These are phyloP conservation scores for Drosophila carrolli DNA, from an alignment of 1,140 invertebrate genomes.

Conservation along the genomic window DNA sequence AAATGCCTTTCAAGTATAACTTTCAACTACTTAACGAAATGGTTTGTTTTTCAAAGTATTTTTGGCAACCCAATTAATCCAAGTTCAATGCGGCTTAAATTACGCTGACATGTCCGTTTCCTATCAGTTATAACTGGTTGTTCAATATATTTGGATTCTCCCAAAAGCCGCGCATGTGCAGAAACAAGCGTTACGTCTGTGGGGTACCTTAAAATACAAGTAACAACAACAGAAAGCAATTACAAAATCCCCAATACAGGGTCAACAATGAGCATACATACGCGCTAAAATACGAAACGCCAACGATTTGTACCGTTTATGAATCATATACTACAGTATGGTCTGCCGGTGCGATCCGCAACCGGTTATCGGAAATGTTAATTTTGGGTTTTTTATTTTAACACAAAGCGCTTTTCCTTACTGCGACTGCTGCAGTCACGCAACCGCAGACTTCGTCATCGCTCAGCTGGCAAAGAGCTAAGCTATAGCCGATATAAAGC, in stretches of 20 bases:
- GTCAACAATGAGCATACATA: slow-evolving; percentile 57
- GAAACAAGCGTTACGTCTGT: slow-evolving; percentile 19
- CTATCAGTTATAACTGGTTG: slow-evolving; percentile 14
- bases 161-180: slow-evolving; percentile 24
- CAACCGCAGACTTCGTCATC: slow-evolving; percentile 58
- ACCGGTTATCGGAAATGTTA: slow-evolving; percentile 70
- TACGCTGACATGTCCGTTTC: slow-evolving; percentile 11
- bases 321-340: slow-evolving; percentile 59
- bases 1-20: not conserved
- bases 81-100: slow-evolving; percentile 25
- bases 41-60: slow-evolving; percentile 2
- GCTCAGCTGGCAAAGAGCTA: slow-evolving; percentile 60
- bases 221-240: slow-evolving; percentile 40
- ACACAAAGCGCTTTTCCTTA: slow-evolving; percentile 56
- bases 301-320: slow-evolving; percentile 53
- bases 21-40: not conserved
- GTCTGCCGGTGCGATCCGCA: slow-evolving; percentile 42
- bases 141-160: slow-evolving; percentile 25
- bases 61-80: slow-evolving; percentile 1
- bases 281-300: slow-evolving; percentile 49
- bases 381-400: slow-evolving; percentile 59
- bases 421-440: slow-evolving; percentile 55
- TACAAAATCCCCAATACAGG: slow-evolving; percentile 78
- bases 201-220: slow-evolving; percentile 12
- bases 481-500: slow-evolving; percentile 12